These are phyloP conservation scores for Okamejei kenojei DNA, from an alignment of 2,797 vertebrate genomes.

Conservation along the genomic window DNA sequence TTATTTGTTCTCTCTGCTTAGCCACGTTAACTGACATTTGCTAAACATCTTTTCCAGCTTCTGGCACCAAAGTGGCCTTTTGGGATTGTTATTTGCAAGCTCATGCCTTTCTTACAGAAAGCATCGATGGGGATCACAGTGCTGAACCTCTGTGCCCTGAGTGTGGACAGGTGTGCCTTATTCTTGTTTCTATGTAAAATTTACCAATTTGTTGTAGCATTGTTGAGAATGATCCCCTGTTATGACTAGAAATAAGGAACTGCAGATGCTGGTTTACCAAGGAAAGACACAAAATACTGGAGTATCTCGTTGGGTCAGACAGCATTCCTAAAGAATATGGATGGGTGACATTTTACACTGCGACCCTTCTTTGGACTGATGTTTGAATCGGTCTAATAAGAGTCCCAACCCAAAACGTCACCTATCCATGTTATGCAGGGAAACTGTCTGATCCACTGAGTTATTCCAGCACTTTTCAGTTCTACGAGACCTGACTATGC, in stretches of 20 bases:
- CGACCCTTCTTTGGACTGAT: too few relatives aligned
- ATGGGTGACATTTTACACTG: too few relatives aligned
- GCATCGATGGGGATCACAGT: conserved; percentile 95
- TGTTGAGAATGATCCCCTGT: background rate
- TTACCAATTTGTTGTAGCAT: too few relatives aligned
- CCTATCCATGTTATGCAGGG: too few relatives aligned
- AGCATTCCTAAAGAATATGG: too few relatives aligned
- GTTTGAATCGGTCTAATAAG: too few relatives aligned
- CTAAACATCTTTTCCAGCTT: conserved; percentile 61
- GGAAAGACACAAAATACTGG: too few relatives aligned
- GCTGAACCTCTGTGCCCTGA: conserved; percentile 91
- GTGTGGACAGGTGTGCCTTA: conserved; percentile 83
- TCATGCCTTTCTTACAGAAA: conserved; percentile 93
- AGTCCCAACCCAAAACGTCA: too few relatives aligned
- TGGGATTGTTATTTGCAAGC: conserved; percentile 79
- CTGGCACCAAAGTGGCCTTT: conserved; percentile 71
- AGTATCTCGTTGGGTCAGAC: too few relatives aligned
- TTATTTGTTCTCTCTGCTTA: background rate
- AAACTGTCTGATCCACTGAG: too few relatives aligned
- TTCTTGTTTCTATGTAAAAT: background rate
- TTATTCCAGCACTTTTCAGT: too few relatives aligned
- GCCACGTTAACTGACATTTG: background rate
- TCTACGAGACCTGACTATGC: background rate
- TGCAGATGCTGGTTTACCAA: too few relatives aligned
- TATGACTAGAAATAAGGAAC: background rate